Conservation (phyloP, 2,113 vertebrate genomes). For the Silurus glanis region DNA sequence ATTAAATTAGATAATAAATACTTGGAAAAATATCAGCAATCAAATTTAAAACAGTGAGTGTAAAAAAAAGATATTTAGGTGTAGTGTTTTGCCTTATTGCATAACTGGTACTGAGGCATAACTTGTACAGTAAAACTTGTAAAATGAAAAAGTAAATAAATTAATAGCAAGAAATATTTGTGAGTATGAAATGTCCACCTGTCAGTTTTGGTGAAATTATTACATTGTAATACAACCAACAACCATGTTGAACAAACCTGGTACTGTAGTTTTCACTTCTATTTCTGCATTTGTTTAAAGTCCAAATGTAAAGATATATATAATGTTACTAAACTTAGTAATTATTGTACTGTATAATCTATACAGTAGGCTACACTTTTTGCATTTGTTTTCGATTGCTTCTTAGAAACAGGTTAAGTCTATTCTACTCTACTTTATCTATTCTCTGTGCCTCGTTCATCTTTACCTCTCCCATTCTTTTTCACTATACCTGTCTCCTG, state of each 20-base stretch:
- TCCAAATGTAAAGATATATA: not conserved
- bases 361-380: not conserved
- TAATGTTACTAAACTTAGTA: not conserved
- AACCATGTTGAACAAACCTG: not conserved
- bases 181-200: not conserved
- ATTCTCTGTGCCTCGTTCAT: not conserved
- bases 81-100: not conserved
- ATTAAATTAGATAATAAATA: not conserved
- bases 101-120: not conserved
- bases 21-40: not conserved
- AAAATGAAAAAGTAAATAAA: not conserved
- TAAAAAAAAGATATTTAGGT: not conserved
- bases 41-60: not conserved
- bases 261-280: not conserved
- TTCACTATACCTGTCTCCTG: conserved; percentile 29
- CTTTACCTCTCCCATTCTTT: not conserved
- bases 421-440: not conserved
- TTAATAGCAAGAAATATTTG: not conserved
- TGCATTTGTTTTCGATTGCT: not conserved
- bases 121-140: not conserved
- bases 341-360: not conserved
- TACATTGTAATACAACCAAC: not conserved
- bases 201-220: not conserved
- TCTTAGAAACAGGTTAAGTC: not conserved
- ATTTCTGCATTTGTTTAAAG: not conserved